Evolutionary conservation across 2,888 invertebrate species (phyloP).

Genomic region (Pterostichus madidus): DNA sequence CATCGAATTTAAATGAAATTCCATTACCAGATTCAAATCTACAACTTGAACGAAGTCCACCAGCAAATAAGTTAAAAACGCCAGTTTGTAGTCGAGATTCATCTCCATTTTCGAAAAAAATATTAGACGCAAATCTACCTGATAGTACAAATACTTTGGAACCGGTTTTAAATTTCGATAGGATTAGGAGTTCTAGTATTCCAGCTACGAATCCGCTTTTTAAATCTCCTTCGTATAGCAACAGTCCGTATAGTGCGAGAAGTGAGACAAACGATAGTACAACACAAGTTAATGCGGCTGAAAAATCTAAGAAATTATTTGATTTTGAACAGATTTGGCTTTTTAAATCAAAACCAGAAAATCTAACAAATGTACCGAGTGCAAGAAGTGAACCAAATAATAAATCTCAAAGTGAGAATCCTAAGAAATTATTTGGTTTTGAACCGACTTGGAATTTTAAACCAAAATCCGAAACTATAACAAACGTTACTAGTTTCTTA

Average conservation of each 20-base stretch:
- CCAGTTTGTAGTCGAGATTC: conserved; percentile 10
- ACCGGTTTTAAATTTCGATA: neutral
- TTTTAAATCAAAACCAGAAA: neutral
- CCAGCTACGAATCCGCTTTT: neutral
- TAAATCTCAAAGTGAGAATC: neutral
- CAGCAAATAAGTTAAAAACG: neutral
- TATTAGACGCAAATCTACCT: conserved; percentile 17
- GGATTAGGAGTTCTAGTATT: neutral
- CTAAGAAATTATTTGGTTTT: conserved; percentile 16
- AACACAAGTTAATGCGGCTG: neutral
- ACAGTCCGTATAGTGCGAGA: conserved; percentile 4
- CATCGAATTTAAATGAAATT: conserved; percentile 21
- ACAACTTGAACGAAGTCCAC: neutral
- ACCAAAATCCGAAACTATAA: neutral
- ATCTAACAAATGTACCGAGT: neutral
- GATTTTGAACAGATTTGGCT: neutral
- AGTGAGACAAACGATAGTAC: conserved; percentile 13
- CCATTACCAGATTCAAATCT: neutral
- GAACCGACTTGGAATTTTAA: neutral
- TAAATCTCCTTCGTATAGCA: neutral
- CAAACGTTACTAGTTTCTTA: conserved; percentile 38
- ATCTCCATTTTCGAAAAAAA: conserved; percentile 48
- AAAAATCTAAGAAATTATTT: neutral
- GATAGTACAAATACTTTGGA: conserved; percentile 4
- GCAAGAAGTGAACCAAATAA: neutral